Evolutionary conservation across 2,888 invertebrate species (phyloP), one percentile per base, ranked within the genome.

Genomic region (Drosophila melanosoma): DNA sequence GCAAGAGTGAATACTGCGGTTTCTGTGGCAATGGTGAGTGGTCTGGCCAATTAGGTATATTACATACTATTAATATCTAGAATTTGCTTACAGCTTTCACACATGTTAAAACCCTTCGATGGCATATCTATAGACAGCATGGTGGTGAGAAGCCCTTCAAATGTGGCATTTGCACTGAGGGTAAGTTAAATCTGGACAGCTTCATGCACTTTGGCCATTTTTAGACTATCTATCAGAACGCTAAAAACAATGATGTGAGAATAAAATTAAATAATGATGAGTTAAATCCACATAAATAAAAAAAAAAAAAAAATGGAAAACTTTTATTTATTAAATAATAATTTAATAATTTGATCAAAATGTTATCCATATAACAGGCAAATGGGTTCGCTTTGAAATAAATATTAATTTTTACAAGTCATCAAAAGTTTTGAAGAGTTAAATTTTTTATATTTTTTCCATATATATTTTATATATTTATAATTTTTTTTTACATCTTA

Each of bases 21-120:
- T 83, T 90, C 69, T 91, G 91, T 78, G 92, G 91, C 1, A 91
- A 92, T 78, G 85, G 91, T 91, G 32, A 32, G 15, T 10, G 56
- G 42, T 11, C 29, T 10, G 32, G 5, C 15, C 26, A 29, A 56
- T n/a, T 3, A 23, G 23, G 20, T 52, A 36, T 42, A 53, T 23
- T 33, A 12, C n/a, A 51, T 57, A 65, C 20, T 51, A 51, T 49
- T 53, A 32, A 42, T 6, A 42, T 15, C 15, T 65, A 23, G 51
- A 8, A 38, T 75, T 8, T 45, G 23, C 35, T 40, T 38, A n/a
- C 20, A 84, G 83, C 83, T 7, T 84, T 84, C 36, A 90, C 80
- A 38, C 87, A 87, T 42, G 73, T 87, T 5, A 87, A 87, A 51
- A 87, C 90, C 11, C 73, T 87, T 23, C 87, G 87, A 1, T 87